Evolutionary conservation across 2,113 vertebrate species (phyloP).

Genomic region (Sturnus vulgaris): DNA sequence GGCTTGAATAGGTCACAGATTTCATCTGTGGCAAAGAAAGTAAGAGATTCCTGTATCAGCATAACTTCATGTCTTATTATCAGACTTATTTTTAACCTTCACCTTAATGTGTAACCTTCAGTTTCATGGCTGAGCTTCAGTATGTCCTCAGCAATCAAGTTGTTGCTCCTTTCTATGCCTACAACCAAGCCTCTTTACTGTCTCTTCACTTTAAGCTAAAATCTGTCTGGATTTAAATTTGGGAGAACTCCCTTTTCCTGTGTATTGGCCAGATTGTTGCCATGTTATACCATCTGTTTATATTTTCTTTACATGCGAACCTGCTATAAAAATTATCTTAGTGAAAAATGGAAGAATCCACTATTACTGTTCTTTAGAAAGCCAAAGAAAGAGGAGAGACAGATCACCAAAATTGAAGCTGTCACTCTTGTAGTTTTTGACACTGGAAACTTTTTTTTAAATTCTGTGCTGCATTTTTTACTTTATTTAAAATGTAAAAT

Average conservation of each 20-base stretch:
- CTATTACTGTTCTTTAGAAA: background rate
- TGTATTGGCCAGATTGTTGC: background rate
- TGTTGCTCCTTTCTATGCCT: background rate
- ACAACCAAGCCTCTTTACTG: background rate
- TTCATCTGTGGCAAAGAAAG: background rate
- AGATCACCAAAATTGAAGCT: background rate
- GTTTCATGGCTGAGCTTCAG: background rate
- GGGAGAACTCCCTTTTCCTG: background rate
- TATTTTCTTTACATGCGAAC: background rate
- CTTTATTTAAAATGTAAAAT: conserved; percentile 8
- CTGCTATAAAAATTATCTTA: background rate
- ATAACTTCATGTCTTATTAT: background rate
- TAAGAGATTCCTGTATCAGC: background rate
- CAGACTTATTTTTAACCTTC: background rate
- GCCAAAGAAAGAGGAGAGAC: background rate
- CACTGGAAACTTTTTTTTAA: background rate
- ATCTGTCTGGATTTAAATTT: background rate
- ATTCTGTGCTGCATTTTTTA: background rate
- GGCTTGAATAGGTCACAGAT: background rate
- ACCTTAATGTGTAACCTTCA: background rate
- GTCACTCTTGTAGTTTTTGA: background rate
- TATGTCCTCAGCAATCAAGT: background rate
- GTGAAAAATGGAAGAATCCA: background rate
- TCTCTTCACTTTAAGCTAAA: background rate
- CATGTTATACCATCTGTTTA: background rate